Evolutionary conservation across 2,113 vertebrate genomes (phyloP), one percentile per base, ranked within the genome.

Genomic region (Opisthocomus hoazin): DNA sequence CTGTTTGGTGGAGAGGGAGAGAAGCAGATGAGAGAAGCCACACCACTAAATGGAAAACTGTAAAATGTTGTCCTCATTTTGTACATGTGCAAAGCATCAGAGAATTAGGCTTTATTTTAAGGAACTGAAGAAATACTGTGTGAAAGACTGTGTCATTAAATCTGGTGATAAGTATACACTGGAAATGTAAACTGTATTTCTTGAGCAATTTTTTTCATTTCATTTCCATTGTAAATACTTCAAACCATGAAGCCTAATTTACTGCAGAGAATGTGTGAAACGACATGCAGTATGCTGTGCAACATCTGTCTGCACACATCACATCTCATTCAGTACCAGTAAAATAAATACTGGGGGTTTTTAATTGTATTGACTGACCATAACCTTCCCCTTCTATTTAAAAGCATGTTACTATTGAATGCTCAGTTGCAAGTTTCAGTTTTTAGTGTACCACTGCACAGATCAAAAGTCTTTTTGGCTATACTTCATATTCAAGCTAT

Each of bases 151-250:
- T 90, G 57, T 73, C 81, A 64, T 93, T 96, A 92, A 91, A 89
- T 84, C 63, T 74, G 64, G 32, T 87, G 58, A 64, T 91, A 95
- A 94, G 91, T 92, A 79, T 65, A 84, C 68, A 80, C 32, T 89
- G 63, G 75, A 84, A 94, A 95, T 87, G 37, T 80, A 96, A 97
- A 96, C 90, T 91, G 53, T 90, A 85, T 97, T 96, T 96, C 79
- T 80, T 92, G 70, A 89, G 32, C 84, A 79, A 34, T 94, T 88
- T 94, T 96, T 92, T 74, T 68, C 15, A 46, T 94, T 95, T 84
- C 3, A 53, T 84, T 96, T 94, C 75, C 81, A 90, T 82, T 92
- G 60, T 97, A 94, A 96, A 87, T 89, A 43, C 41, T 94, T 91
- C 58, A 91, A 64, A 88, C 53, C 83, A 45, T 73, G 91, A 96